A percentile compares a stretch with the other conserved stretches of the same genome.
Evolutionary conservation across 2,113 vertebrate species (phyloP).

Genomic region (Reinhardtius hippoglossoides): DNA sequence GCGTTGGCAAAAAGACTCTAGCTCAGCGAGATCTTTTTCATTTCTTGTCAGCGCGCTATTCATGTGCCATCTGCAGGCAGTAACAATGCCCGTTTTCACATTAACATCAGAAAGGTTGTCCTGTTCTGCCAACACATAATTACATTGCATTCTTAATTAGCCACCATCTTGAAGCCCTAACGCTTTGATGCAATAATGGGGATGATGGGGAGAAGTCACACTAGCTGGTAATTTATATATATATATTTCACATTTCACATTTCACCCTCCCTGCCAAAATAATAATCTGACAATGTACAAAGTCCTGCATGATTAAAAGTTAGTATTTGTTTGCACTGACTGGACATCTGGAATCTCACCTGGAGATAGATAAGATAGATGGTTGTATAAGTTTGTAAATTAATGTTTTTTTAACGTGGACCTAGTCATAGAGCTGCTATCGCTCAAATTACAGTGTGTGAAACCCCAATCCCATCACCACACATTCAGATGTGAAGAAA

Average conservation of each 20-base stretch:
- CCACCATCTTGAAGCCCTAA: constrained; percentile 40
- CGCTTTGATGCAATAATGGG: constrained; percentile 23
- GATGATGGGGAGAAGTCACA: no score
- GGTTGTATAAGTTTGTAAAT: constrained; percentile 16
- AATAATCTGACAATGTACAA: neutral
- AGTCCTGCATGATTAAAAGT: neutral
- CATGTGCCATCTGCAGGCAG: constrained; percentile 78
- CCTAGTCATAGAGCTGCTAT: constrained; percentile 23
- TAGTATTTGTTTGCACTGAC: no score
- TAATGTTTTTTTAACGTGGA: no score
- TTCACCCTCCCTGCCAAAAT: neutral
- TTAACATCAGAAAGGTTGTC: constrained; percentile 65
- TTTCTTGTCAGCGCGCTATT: constrained; percentile 70
- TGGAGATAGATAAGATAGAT: neutral
- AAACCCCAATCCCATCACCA: constrained; percentile 10
- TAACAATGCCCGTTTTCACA: constrained; percentile 64
- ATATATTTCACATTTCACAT: neutral
- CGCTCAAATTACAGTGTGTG: constrained; percentile 36
- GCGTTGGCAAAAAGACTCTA: constrained; percentile 52
- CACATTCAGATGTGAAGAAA: constrained; percentile 38
- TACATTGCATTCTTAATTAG: constrained; percentile 61
- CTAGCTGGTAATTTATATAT: neutral
- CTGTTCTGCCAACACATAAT: constrained; percentile 57
- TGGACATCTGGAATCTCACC: neutral
- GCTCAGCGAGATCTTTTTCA: constrained; percentile 62